Evolutionary conservation across 2,797 vertebrate genomes (phyloP), one percentile per base, ranked within the genome.

Genomic region (Anguilla anguilla): DNA sequence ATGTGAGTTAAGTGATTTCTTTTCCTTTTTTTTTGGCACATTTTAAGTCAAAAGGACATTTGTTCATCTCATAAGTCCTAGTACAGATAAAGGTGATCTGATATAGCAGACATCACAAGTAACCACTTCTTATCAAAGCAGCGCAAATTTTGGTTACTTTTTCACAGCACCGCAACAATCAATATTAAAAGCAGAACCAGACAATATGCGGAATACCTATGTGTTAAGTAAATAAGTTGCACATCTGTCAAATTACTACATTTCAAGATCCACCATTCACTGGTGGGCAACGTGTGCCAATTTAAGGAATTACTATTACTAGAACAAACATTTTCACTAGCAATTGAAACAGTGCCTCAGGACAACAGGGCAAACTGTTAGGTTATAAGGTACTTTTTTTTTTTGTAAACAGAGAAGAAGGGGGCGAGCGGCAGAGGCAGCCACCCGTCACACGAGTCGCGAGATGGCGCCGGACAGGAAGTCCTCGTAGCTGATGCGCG

Each of bases 401-500:
- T 74, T 43, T 43, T 46, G 6, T 49, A 77, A 17, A 39, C 13
- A 15, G 15, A 39, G 43, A 51, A 10, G 79, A 82, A 2, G 3
- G 46, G 79, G 22, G 79, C 0, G 19, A 82, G 79, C 0, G 46
- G 46, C 25, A 2, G 15, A 82, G 46, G 79, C 6, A 1, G 1
- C 43, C 43, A 6, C 19, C 7, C 79, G 89, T 99, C 96, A 99
- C 88, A 99, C 95, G 92, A 99, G 97, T 88, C 96, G 95, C 6
- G 92, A 94, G 25, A 98, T 86, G 1, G 97, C 95, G 90, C 97
- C 95, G 6, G 94, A 94, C 87, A 99, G 96, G 92, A 99, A 99
- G 88, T 99, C 98, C 93, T 99, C 98, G 0, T 99, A 99, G 95
- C 93, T 97, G 86, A 99, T 94, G 19, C 97, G 96, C 25, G 95